Conservation (phyloP, 1,140 invertebrate genomes). For the Drusus annulatus region DNA sequence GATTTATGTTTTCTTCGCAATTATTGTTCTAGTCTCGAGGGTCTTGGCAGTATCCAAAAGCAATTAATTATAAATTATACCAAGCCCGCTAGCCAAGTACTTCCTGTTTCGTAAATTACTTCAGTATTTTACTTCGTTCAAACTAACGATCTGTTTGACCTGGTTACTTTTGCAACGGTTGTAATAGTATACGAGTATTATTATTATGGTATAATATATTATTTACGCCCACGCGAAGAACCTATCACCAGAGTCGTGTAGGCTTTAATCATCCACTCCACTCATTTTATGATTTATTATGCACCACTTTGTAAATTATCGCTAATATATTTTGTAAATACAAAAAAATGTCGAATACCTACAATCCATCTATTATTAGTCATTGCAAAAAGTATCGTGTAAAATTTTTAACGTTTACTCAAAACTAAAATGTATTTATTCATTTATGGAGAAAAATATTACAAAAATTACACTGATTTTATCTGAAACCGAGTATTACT, state of each 20-base stretch:
- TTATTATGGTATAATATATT: not conserved
- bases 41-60: slow-evolving; percentile 37
- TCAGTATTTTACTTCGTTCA: slow-evolving; percentile 2
- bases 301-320: not conserved
- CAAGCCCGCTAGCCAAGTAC: slow-evolving; percentile 31
- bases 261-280: not conserved
- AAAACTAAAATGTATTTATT: too few species aligned
- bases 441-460: too few species aligned
- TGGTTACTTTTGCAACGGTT: slow-evolving; percentile 8
- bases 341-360: too few species aligned
- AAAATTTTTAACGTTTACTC: too few species aligned
- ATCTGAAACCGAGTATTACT: too few species aligned
- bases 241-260: not conserved
- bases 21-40: not conserved
- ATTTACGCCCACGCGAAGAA: slow-evolving; percentile 1
- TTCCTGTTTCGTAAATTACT: slow-evolving; percentile 50
- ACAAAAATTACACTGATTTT: too few species aligned
- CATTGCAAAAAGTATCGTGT: too few species aligned
- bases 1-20: slow-evolving; percentile 11
- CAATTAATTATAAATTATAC: slow-evolving; percentile 43
- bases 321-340: not conserved
- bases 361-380: too few species aligned
- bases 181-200: not conserved
- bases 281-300: not conserved
- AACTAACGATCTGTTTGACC: slow-evolving; percentile 21